Percentiles rank a stretch among this genome's conserved stretches.
These are phyloP conservation scores for Patella ulyssiponensis DNA, from an alignment of 2,888 invertebrate genomes.

Conservation along the genomic window DNA sequence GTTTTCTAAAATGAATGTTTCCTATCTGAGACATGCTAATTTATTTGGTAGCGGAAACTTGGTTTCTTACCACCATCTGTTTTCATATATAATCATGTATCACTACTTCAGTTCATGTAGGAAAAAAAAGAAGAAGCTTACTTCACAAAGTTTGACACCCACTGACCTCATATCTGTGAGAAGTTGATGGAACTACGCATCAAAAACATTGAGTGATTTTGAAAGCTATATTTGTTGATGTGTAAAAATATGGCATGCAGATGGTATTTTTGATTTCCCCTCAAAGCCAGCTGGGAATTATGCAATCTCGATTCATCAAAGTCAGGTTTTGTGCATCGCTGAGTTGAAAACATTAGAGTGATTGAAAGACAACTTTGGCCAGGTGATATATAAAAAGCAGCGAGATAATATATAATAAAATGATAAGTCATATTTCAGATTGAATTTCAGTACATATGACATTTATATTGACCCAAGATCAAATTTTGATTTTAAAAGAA, in stretches of 20 bases:
- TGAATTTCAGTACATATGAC: too few species aligned
- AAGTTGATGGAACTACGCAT: neutral
- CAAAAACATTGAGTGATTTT: conserved; percentile 8
- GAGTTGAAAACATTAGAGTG: too few species aligned
- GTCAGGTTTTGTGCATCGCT: too few species aligned
- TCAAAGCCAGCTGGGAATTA: too few species aligned
- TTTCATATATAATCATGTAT: conserved; percentile 11
- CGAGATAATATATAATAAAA: too few species aligned
- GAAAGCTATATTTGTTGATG: neutral
- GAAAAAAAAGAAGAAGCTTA: neutral
- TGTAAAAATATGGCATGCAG: neutral
- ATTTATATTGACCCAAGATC: too few species aligned
- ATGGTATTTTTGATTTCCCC: neutral
- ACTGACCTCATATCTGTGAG: neutral
- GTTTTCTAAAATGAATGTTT: neutral
- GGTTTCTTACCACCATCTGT: neutral
- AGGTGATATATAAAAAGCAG: too few species aligned
- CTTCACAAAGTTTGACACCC: neutral
- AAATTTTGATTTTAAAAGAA: too few species aligned
- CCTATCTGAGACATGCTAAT: neutral
- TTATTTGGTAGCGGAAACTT: conserved; percentile 5
- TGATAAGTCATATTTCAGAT: too few species aligned
- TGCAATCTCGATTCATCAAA: too few species aligned
- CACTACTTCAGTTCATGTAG: neutral
- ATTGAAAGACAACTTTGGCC: too few species aligned